A percentile compares a stretch with the other conserved stretches of the same genome.
These are phyloP conservation scores for Plecturocebus donacophilus DNA, from an alignment of 2,113 vertebrate species.

Conservation along the genomic window DNA sequence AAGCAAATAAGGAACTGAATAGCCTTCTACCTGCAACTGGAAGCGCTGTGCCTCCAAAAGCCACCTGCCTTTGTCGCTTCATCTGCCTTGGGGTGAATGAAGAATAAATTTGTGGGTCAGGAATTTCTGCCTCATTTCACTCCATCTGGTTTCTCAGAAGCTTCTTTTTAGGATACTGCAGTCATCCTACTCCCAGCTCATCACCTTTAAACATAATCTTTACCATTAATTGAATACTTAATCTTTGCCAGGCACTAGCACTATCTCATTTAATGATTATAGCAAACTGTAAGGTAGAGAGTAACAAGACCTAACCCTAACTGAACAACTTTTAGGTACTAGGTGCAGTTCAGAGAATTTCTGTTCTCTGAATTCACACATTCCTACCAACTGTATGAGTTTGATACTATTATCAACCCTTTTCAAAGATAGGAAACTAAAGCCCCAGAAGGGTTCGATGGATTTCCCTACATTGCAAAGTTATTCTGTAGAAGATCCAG, in stretches of 20 bases:
- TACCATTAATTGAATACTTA: background rate
- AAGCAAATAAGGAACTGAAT: background rate
- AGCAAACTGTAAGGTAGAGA: background rate
- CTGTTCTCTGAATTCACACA: background rate
- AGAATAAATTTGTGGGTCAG: background rate
- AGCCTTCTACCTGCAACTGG: background rate
- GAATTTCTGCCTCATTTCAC: background rate
- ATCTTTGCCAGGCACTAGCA: background rate
- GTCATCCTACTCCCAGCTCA: background rate
- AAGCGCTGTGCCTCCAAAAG: background rate
- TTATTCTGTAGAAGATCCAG: background rate
- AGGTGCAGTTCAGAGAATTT: background rate
- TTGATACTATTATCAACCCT: background rate
- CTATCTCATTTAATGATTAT: background rate
- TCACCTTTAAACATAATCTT: background rate
- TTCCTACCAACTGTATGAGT: background rate
- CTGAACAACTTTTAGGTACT: background rate
- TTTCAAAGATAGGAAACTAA: conserved; percentile 2
- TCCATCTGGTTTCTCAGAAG: background rate
- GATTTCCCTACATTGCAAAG: background rate
- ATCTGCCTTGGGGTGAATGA: background rate
- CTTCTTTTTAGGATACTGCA: background rate
- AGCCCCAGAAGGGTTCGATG: background rate
- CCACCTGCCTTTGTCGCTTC: background rate
- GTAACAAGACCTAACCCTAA: background rate